These are phyloP conservation scores for Zootoca vivipara DNA, from an alignment of 2,113 vertebrate genomes.

Conservation along the genomic window DNA sequence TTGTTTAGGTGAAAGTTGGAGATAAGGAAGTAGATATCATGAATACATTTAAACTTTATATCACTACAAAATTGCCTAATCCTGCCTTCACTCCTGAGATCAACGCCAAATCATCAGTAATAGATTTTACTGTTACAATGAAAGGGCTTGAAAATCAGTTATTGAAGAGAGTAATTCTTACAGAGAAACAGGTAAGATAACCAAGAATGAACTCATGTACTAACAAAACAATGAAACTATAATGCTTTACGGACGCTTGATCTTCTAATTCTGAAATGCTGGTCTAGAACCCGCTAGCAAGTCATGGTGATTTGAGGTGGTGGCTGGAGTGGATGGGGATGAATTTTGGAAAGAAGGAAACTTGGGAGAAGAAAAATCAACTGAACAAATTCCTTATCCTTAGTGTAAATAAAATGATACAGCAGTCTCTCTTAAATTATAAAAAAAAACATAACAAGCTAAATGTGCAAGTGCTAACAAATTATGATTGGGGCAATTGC, in stretches of 20 bases:
- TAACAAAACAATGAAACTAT: background rate
- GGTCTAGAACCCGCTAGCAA: background rate
- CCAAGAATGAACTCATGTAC: conserved; percentile 7
- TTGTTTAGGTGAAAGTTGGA: conserved; percentile 77
- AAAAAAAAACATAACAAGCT: background rate
- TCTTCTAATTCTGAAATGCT: background rate
- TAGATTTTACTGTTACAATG: conserved; percentile 83
- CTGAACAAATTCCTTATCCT: background rate
- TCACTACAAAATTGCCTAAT: conserved; percentile 81
- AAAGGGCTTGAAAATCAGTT: conserved; percentile 83
- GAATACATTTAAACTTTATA: conserved; percentile 77
- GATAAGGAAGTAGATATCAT: conserved; percentile 81
- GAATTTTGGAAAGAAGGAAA: background rate
- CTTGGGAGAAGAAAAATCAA: background rate
- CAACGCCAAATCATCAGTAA: conserved; percentile 80
- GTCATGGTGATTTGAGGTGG: background rate
- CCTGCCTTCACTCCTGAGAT: conserved; percentile 82
- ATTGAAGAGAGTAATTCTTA: conserved; percentile 80
- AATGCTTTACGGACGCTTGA: background rate
- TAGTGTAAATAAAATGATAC: no score
- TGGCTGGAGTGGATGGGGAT: background rate
- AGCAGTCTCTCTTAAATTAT: background rate
- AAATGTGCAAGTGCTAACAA: background rate
- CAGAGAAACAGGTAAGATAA: conserved; percentile 79
- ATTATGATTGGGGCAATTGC: conserved; percentile 13